Evolutionary conservation across 92 coral and sea anemone genomes (phyloP), one percentile per base, ranked within the genome.

Genomic region (Meandrina meandrites): DNA sequence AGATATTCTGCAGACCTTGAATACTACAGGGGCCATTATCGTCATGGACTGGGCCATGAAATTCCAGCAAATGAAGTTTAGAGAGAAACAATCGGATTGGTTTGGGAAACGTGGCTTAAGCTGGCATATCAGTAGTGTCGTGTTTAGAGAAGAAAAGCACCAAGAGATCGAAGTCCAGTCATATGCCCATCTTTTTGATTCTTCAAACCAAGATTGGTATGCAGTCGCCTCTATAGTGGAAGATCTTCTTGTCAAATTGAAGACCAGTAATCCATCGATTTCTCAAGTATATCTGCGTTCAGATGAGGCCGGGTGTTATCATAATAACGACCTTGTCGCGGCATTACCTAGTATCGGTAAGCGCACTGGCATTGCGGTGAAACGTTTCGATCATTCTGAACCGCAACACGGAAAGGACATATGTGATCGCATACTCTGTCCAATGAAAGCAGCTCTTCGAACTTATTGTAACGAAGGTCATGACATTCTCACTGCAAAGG

Each of bases 11-110:
- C 45, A 40, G 45, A 40, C 2, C 56, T 56, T 91, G 17, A 68
- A 81, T 28, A 82, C 78, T 21, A 75, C 82, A 14, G 89, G 88
- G 42, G 90, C 91, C 5, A 54, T 89, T 16, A 24, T 92, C 35
- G 90, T 91, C 28, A 89, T 92, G 93, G 93, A 89, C 36, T 94
- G 96, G 93, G 96, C 94, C 15, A 94, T 94, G 93, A 94, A 90
- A 68, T 92, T 94, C 71, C 74, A 37, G 42, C 90, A 83, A 83
- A 64, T 89, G 82, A 93, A 91, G 78, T 93, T 60, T 80, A 83
- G 91, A 45, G 94, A 93, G 75, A 93, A 93, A 73, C 96, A 91
- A 78, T 79, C 91, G 6, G 96, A 91, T 53, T 93, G 92, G 89
- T 93, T 88, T 78, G 91, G 89, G 15, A 91, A 91, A 58, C 85